Base-by-base conservation (phyloP, 2,113 vertebrate genomes). In the Ciconia stormi region DNA sequence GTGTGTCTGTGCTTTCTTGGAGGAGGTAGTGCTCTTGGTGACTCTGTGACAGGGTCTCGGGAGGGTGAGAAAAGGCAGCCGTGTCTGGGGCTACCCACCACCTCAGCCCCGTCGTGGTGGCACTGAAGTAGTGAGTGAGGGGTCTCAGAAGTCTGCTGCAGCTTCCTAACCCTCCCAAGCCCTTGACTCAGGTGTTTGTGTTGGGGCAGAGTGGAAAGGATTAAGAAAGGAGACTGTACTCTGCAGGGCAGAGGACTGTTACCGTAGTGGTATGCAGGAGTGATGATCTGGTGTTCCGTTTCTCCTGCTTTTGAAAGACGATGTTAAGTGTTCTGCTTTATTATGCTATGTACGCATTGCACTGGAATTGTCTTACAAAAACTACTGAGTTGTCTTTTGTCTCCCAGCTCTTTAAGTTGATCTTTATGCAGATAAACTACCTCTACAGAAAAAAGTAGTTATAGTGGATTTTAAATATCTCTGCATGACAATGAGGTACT, bases 221-320 rank as follows among this genome's bases (percentile, higher is more conserved):
- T 42, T 40, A 34, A 69, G 61, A 53, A 72, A 69, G 56, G 9
- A 32, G 55, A 9, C n/a, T 46, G 20, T 34, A 7, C n/a, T 70
- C 13, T 62, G 47, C 25, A 42, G 13, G 66, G 29, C 27, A 17
- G 53, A 42, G 36, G 16, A 9, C 34, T 50, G 2, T 52, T 67
- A 21, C 18, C 0, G 0, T n/a, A 14, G 9, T 7, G 14, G 16
- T 53, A 23, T 58, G 62, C 38, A 46, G 55, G n/a, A 81, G 27
- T 12, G 3, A 38, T 38, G 21, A 58, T 93, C 44, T 69, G 36
- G 14, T 74, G 44, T 29, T 70, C 27, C 21, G 52, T 50, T 69
- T 53, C 69, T 85, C 25, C 12, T n/a, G 16, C 44, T 80, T 81
- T 73, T 26, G 46, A 78, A 85, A 88, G 38, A 13, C 4, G 0